Evolutionary conservation across 2,113 vertebrate species (phyloP).

Genomic region (Myrmecobius fasciatus): DNA sequence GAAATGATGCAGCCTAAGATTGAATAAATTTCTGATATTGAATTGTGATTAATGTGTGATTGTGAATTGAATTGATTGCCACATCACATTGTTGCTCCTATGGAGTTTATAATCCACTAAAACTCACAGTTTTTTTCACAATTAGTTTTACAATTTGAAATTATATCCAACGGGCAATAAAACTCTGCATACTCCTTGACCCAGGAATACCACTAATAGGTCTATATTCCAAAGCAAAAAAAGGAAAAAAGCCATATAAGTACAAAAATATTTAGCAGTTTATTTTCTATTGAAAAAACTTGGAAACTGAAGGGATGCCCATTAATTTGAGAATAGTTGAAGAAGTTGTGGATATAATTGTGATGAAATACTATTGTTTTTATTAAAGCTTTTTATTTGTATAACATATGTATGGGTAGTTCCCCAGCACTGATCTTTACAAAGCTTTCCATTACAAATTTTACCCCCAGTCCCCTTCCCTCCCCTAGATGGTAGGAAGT

Average conservation of each 20-base stretch:
- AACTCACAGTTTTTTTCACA: background rate
- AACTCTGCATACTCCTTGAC: background rate
- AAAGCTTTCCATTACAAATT: too few species aligned
- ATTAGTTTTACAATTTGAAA: background rate
- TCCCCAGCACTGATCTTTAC: too few species aligned
- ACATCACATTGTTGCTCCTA: background rate
- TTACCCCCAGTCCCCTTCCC: too few species aligned
- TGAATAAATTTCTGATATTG: background rate
- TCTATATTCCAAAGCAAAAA: background rate
- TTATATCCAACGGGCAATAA: background rate
- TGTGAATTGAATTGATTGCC: background rate
- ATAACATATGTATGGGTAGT: too few species aligned
- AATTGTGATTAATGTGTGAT: too few species aligned
- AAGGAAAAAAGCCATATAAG: background rate
- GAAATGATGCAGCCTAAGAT: background rate
- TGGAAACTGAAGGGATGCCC: background rate
- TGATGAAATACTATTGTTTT: background rate
- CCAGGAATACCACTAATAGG: background rate
- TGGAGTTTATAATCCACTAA: background rate
- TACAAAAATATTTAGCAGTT: background rate
- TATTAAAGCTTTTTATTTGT: too few species aligned
- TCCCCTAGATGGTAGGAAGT: too few species aligned
- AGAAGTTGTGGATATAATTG: background rate
- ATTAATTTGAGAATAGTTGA: background rate
- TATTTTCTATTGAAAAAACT: background rate